Percentiles rank a stretch among this genome's conserved stretches.
These are phyloP conservation scores for Chrysodeixis includens DNA, from an alignment of 2,888 invertebrate species.

Conservation along the genomic window DNA sequence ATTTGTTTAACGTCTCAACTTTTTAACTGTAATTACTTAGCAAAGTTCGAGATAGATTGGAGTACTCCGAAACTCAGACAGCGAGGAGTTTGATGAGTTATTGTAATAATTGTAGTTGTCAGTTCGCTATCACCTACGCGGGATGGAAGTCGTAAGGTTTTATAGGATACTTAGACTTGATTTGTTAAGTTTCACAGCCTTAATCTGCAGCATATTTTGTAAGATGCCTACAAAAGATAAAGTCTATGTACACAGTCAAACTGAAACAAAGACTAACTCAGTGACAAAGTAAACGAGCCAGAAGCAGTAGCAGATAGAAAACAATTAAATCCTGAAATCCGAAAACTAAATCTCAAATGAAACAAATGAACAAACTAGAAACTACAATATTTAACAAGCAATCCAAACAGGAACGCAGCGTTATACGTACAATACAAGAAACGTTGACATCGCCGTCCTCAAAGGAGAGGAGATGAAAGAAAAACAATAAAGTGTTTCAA, in stretches of 20 bases:
- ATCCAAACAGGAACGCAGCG: constrained; percentile 63
- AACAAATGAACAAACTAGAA: constrained; percentile 31
- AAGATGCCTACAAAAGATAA: not conserved
- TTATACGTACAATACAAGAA: constrained; percentile 65
- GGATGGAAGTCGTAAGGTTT: constrained; percentile 33
- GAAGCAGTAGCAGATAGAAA: not conserved
- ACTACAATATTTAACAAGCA: constrained; percentile 49
- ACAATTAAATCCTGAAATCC: not conserved
- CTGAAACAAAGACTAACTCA: not conserved
- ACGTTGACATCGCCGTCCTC: constrained; percentile 66
- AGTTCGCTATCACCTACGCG: constrained; percentile 49
- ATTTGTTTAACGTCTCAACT: constrained; percentile 89
- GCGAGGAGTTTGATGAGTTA: constrained; percentile 73
- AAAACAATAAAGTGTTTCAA: constrained; percentile 87
- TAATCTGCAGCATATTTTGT: not conserved
- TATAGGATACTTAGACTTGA: constrained; percentile 45
- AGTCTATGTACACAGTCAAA: not conserved
- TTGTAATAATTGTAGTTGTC: constrained; percentile 67
- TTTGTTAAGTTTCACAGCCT: not conserved
- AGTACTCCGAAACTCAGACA: constrained; percentile 77
- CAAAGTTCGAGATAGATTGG: constrained; percentile 83
- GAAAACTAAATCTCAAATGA: constrained; percentile 7
- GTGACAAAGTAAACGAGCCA: not conserved
- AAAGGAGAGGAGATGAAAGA: constrained; percentile 81
- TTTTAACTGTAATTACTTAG: constrained; percentile 88